Evolutionary conservation across 1,140 invertebrate species (phyloP), one percentile per base, ranked within the genome.

Genomic region (Halyomorpha halys): DNA sequence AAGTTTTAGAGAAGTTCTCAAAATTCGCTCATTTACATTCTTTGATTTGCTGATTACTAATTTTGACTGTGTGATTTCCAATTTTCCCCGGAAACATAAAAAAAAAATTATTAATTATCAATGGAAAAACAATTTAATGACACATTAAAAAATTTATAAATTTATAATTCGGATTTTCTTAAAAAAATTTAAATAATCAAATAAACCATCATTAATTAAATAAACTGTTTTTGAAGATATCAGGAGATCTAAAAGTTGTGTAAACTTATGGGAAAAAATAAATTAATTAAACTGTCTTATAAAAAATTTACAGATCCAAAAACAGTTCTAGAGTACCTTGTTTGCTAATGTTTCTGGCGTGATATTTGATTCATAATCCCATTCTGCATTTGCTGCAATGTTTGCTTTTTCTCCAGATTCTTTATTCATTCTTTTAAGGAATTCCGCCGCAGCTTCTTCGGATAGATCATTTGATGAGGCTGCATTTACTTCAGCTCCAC

Each of bases 281-380:
- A n/a, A n/a, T n/a, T n/a, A n/a, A n/a, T n/a, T n/a, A n/a, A n/a
- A n/a, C n/a, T n/a, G n/a, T n/a, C n/a, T n/a, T n/a, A 5, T 3
- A 47, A 47, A 11, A 14, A 15, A 47, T n/a, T n/a, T 4, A 11
- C 2, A 47, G 45, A 19, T 3, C 45, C 13, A 25, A 65, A n/a
- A 25, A 45, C 19, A 62, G 68, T 71, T 25, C 76, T 75, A 60
- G 70, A 54, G 21, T 67, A 79, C 71, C 72, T 83, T 81, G 47
- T 74, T 77, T 39, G 79, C 78, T 13, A 85, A 78, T 72, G 87
- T 89, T 45, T 80, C 79, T 62, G 83, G 80, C 1, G 85, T 90
- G 16, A 91, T 79, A 71, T 91, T 87, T 0, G 86, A 86, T 1
- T 80, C 81, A 68, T 88, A 90, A 9, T 77, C 78, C 87, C 87